Conservation (phyloP, 2,113 vertebrate genomes). For the Sisor rabdophorus region DNA sequence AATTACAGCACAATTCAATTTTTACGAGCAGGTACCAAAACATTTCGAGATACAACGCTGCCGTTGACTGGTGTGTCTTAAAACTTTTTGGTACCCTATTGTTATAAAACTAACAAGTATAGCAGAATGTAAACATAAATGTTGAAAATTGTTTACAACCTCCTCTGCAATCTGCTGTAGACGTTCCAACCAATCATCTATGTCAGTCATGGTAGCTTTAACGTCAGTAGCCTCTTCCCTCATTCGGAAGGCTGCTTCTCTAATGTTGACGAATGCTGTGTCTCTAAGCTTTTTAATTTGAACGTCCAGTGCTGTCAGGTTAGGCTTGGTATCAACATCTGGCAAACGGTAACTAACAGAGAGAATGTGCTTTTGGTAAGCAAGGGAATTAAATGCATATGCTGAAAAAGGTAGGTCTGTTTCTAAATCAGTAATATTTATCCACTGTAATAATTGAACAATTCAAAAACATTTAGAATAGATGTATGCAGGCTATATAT, state of each 20-base stretch:
- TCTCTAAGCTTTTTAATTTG: slow-evolving; percentile 85
- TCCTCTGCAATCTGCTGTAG: slow-evolving; percentile 86
- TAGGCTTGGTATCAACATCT: slow-evolving; percentile 74
- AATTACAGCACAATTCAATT: not conserved
- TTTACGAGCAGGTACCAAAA: not conserved
- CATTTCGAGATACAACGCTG: too few species aligned
- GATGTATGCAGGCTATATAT: not conserved
- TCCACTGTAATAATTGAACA: not conserved
- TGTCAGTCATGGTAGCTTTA: slow-evolving; percentile 78
- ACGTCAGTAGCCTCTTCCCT: slow-evolving; percentile 78
- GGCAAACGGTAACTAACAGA: slow-evolving; percentile 75
- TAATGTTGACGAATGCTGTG: slow-evolving; percentile 70
- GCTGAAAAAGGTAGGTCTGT: not conserved
- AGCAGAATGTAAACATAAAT: not conserved
- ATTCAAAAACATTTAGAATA: not conserved
- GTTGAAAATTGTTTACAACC: slow-evolving; percentile 59
- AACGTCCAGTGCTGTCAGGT: slow-evolving; percentile 86
- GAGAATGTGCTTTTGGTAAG: slow-evolving; percentile 21
- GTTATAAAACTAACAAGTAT: not conserved
- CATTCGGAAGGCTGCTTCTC: slow-evolving; percentile 73
- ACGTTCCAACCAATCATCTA: slow-evolving; percentile 88
- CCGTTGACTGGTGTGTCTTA: too few species aligned
- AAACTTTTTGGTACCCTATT: too few species aligned
- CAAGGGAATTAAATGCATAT: not conserved
- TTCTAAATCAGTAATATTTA: not conserved